These are phyloP conservation scores for Synanthedon formicaeformis DNA, from an alignment of 2,888 invertebrate species.

Conservation along the genomic window DNA sequence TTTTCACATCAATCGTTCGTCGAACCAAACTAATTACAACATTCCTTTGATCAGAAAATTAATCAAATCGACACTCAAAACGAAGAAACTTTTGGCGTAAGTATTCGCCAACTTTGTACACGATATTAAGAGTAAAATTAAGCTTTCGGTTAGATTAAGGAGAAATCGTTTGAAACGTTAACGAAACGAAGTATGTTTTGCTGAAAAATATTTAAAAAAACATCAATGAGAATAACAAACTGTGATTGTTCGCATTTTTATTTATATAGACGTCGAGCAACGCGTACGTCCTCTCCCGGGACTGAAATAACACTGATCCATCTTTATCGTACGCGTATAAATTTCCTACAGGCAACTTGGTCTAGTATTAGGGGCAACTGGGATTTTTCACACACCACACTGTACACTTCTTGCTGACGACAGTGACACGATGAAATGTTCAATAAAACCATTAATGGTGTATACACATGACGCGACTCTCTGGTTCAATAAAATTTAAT, in stretches of 20 bases:
- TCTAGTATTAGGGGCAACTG: neutral
- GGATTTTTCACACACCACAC: constrained; percentile 2
- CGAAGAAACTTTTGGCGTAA: neutral
- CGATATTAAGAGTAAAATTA: neutral
- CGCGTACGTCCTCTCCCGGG: constrained; percentile 38
- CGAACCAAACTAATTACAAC: too few species aligned
- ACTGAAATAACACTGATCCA: constrained; percentile 43
- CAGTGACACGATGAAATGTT: neutral
- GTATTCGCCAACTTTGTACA: neutral
- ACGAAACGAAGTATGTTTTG: neutral
- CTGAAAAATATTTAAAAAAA: neutral
- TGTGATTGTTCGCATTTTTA: neutral
- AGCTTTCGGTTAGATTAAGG: neutral
- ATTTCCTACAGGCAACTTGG: neutral
- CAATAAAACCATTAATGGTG: constrained; percentile 13
- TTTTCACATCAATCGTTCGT: too few species aligned
- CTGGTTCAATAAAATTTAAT: constrained; percentile 21
- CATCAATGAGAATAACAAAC: neutral
- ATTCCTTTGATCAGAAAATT: neutral
- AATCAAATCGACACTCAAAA: neutral
- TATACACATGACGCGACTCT: constrained; percentile 6
- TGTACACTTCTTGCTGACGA: constrained; percentile 24
- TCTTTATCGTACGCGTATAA: neutral
- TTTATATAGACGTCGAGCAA: constrained; percentile 4
- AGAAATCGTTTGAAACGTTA: neutral